Conservation (phyloP, 2,888 invertebrate genomes). For the Fragum sueziense region DNA sequence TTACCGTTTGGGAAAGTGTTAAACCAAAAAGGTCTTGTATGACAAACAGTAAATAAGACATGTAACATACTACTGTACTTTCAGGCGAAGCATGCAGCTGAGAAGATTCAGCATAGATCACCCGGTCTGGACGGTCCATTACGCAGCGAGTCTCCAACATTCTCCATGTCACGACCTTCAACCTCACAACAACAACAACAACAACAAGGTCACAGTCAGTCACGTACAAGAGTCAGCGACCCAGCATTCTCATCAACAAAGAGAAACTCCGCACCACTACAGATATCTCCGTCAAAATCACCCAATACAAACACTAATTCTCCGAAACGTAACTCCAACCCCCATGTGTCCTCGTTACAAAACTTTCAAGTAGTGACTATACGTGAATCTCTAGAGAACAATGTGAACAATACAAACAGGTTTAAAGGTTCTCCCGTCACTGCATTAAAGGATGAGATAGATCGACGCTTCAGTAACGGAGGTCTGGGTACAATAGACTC, state of each 20-base stretch:
- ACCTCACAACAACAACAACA: slow-evolving; percentile 39
- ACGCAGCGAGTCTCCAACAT: slow-evolving; percentile 61
- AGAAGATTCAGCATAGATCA: slow-evolving; percentile 72
- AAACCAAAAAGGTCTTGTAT: background rate
- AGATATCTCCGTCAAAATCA: slow-evolving; percentile 51
- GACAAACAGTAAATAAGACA: background rate
- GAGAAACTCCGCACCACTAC: slow-evolving; percentile 65
- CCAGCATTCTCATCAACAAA: slow-evolving; percentile 60
- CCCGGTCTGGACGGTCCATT: slow-evolving; percentile 51
- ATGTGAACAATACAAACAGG: slow-evolving; percentile 66
- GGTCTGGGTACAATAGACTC: slow-evolving; percentile 58
- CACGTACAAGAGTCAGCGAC: slow-evolving; percentile 51
- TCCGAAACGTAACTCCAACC: slow-evolving; percentile 58
- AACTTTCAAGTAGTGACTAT: slow-evolving; percentile 71
- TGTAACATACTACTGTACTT: slow-evolving; percentile 22
- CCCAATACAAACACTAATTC: slow-evolving; percentile 33
- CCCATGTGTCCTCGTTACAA: slow-evolving; percentile 49
- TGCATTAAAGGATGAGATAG: slow-evolving; percentile 80
- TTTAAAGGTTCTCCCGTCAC: slow-evolving; percentile 80
- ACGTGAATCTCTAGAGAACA: slow-evolving; percentile 67
- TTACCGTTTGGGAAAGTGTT: background rate
- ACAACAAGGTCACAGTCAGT: slow-evolving; percentile 5
- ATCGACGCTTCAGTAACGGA: slow-evolving; percentile 72
- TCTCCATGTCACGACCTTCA: slow-evolving; percentile 43
- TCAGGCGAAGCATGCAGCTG: slow-evolving; percentile 79